phyloP scores from a whole-genome alignment of 2,113 vertebrate genomes.

The Urocitellus parryii region DNA sequence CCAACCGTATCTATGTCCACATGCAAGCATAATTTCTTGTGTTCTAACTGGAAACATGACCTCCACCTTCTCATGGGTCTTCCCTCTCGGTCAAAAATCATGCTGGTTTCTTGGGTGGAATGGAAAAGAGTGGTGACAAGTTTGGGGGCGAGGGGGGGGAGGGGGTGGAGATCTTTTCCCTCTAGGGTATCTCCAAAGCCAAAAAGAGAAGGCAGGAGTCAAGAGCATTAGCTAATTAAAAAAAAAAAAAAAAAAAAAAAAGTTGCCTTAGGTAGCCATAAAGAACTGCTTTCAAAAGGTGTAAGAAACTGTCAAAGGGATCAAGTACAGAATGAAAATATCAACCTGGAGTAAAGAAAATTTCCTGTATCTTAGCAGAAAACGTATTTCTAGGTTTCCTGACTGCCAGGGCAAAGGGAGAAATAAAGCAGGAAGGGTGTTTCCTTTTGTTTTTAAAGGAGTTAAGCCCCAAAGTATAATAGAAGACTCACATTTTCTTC shows the following conservation, averaged over 20 bases:
- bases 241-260: not conserved
- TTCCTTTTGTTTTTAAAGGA: slow-evolving; percentile 31
- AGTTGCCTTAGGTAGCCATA: not conserved
- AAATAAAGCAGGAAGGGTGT: not conserved
- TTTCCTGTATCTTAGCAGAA: not conserved
- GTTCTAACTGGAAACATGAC: not conserved
- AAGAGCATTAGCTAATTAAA: not conserved
- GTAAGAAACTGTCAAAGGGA: not conserved
- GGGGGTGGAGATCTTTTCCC: not conserved
- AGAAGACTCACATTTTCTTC: slow-evolving; percentile 31
- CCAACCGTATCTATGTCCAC: not conserved
- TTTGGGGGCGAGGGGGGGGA: not conserved
- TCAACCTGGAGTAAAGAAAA: not conserved
- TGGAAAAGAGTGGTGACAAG: not conserved
- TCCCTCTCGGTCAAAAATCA: slow-evolving; percentile 19
- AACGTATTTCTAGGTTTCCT: not conserved
- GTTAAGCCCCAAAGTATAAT: not conserved
- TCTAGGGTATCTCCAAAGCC: not conserved
- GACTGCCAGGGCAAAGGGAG: not conserved
- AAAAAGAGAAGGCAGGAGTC: not conserved
- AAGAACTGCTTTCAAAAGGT: not conserved
- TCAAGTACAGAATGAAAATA: not conserved
- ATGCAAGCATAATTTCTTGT: not conserved
- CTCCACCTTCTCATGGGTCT: not conserved
- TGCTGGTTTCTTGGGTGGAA: not conserved